Evolutionary conservation across 2,797 vertebrate species (phyloP), one percentile per base, ranked within the genome.

Genomic region (Acipenser oxyrinchus): DNA sequence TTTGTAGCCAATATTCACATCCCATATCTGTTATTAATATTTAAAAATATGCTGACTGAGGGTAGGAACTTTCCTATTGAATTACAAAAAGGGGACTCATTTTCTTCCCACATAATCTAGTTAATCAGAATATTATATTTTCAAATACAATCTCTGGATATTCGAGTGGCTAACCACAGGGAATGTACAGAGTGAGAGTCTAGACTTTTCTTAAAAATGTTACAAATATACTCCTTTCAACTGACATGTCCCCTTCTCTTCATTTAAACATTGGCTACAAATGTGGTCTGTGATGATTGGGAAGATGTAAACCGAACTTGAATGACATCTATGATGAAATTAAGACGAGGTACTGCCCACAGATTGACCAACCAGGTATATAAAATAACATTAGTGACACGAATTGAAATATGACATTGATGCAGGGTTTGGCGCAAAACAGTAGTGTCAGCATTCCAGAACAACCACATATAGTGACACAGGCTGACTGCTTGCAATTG

Each of bases 361-460:
- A 82, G 74, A 79, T 74, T 78, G 77, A 82, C 76, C 66, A 13
- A 69, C 59, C 70, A 66, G 68, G 76, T 75, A 66, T 51, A 60
- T 70, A 63, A 71, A 23, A 75, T 73, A 71, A 74, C 77, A 65
- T 58, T 37, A 37, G 59, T 73, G 70, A 75, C 71, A 63, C n/a
- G 67, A 73, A 51, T 52, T 23, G 59, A 51, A 62, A 66, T 62
- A 13, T 8, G 37, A 66, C 64, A 73, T 69, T 78, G 78, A 79
- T 68, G 51, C 71, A 74, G 71, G 70, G 37, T 37, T 73, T 71
- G 71, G 63, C 78, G 65, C 55, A 37, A 37, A 37, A 37, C 37
- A 0, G 37, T 37, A 68, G 64, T 53, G 15, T 13, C 55, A 11
- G 55, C 15, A 12, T 58, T 11, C 12, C 55, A 58, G 15, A 11